Evolutionary conservation across 2,888 invertebrate species (phyloP).

Genomic region (Scaeva pyrastri): DNA sequence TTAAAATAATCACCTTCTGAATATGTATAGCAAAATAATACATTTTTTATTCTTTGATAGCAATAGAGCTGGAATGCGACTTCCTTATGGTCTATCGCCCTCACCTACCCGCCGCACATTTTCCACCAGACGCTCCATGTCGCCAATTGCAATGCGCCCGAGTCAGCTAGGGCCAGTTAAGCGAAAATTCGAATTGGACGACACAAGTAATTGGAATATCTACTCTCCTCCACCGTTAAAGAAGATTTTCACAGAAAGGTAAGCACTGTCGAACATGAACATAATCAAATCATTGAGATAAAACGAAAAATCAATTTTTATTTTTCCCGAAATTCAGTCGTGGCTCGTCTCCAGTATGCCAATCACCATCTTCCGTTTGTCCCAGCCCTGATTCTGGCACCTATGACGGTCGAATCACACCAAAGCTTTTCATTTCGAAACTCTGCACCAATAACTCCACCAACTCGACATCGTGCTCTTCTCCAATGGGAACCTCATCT

Average conservation of each 20-base stretch:
- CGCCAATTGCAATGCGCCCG: constrained; percentile 93
- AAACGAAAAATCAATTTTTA: background rate
- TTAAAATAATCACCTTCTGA: too few relatives aligned
- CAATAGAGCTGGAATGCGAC: constrained; percentile 81
- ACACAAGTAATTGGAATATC: constrained; percentile 82
- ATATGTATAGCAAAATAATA: too few relatives aligned
- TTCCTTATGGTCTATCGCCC: constrained; percentile 88
- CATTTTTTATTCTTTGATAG: constrained; percentile 63
- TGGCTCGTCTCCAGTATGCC: constrained; percentile 83
- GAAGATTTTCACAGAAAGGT: constrained; percentile 83
- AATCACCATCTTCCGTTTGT: constrained; percentile 84
- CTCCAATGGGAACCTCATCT: constrained; percentile 82
- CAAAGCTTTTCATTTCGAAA: constrained; percentile 83
- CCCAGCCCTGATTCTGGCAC: constrained; percentile 84
- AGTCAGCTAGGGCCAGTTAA: constrained; percentile 89
- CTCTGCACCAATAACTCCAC: constrained; percentile 81
- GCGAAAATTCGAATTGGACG: constrained; percentile 84
- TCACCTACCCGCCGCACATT: constrained; percentile 94
- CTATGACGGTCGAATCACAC: constrained; percentile 83
- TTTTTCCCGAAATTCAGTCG: constrained; percentile 77
- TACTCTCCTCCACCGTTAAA: constrained; percentile 83
- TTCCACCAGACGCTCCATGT: constrained; percentile 92
- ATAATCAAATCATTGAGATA: background rate
- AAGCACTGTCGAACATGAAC: constrained; percentile 9
- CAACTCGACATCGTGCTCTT: constrained; percentile 81